Base-by-base conservation (phyloP, 2,797 vertebrate genomes). In the Hemitrygon akajei region DNA sequence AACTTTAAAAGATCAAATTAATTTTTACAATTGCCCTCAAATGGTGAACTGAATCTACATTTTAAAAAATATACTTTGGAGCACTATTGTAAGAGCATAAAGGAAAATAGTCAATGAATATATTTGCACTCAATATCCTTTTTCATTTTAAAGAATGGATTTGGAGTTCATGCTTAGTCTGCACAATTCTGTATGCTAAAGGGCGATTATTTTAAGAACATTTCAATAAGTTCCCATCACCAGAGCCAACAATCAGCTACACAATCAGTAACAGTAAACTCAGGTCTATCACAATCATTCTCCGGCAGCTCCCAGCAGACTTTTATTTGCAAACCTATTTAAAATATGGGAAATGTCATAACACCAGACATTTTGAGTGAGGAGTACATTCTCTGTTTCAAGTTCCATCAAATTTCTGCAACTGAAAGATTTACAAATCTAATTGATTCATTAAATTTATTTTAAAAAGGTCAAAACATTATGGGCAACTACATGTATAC, bases 401-500 rank as follows among this genome's bases (percentile, higher is more conserved):
- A 89, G 34, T 40, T 80, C n/a, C n/a, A 37, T 84, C 22, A 2
- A 22, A 11, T 56, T 89, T 69, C 86, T 22, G 18, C 86, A 89
- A 89, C 60, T 11, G 25, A 86, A 86, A 89, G n/a, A 20, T 34
- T 87, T 34, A 30, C 20, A 27, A 18, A 30, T 86, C 56, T 16
- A 86, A 63, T 86, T 86, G 10, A 37, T 86, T n/a, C 63, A 82
- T 27, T 7, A 16, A 94, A 93, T 77, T 22, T 58, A 47, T 84
- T 25, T 73, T 86, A 58, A 56, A 25, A 56, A 58, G 11, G 22
- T 84, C 47, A 58, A 60, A 1, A 69, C 1, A 89, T 37, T 66
- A 66, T 63, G 37, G 60, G 10, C 5, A 37, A 69, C n/a, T 89
- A 89, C 16, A 1, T 81, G 20, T 20, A 94, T 96, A 98, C 98